Base-by-base conservation (phyloP, 2,113 vertebrate genomes). In the Scalopus aquaticus region DNA sequence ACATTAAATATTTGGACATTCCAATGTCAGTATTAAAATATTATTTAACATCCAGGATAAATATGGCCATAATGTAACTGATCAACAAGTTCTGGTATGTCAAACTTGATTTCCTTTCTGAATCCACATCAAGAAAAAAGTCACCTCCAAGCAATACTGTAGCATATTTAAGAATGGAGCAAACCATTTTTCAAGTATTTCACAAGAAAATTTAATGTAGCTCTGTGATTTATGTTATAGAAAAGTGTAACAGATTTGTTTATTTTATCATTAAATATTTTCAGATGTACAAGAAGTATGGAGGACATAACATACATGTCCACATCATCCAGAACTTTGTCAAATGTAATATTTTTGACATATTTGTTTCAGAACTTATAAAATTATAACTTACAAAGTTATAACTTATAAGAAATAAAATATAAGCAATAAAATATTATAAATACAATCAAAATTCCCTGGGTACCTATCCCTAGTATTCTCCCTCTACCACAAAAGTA, bases 31-130 rank as follows among this genome's bases (percentile, higher is more conserved):
- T 26, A 56, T 84, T 92, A 30, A 78, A 87, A 54, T 37, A 49
- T 64, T 90, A 4, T 73, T 81, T 90, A 90, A 94, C 37, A 81
- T 69, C 42, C 35, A 90, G 42, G 79, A 94, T 70, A 94, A 39
- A 91, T 24, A 83, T 64, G 56, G 26, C 67, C 46, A 46, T 69
- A 58, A 73, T 81, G 6, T 64, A 83, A 49, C 28, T 60, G 35
- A 58, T 44, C n/a, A 60, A 84, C 22, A 64, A 77, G 76, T 69
- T 49, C 39, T 28, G 89, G 1, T 44, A 24, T 46, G 32, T 28
- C 72, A 89, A 77, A 28, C 3, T 39, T 69, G 60, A 83, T 44
- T 94, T 12, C 44, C 84, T 88, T 93, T 88, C 56, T 81, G 44
- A 80, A 51, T 32, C 17, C 15, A 62, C 5, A 44, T 56, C 6